Base-by-base conservation (phyloP, 2,797 vertebrate genomes). In the Sebastes matsubarae region DNA sequence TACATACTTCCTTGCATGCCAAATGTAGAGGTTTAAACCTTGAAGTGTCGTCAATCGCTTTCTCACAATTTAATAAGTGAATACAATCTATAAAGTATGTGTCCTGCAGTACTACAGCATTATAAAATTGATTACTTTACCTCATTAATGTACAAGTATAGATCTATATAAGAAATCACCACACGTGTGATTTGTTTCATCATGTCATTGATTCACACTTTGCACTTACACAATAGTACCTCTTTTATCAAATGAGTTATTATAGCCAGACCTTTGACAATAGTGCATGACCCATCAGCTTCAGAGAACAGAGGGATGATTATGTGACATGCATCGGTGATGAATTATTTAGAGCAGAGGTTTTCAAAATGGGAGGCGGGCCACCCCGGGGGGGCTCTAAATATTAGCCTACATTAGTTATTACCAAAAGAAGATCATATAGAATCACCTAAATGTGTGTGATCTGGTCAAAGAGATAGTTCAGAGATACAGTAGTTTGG, bases 161-260 rank as follows among this genome's bases (percentile, higher is more conserved):
- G 66, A 87, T 80, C 67, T 70, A 20, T 72, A 69, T 22, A 22
- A 63, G 75, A 79, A 73, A 79, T 50, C 52, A 14, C 20, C 13
- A 32, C 24, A 18, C 18, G 4, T 36, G 22, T 27, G 18, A 65
- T 75, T 50, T 79, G 52, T 58, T 61, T 27, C 5, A 30, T 29
- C 50, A 54, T 50, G 66, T 70, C 61, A 87, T 68, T 59, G 72
- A 85, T 79, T 50, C 57, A 79, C 6, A 42, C 27, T 1, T 61
- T 66, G 57, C 60, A n/a, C 42, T 68, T 42, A 36, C 8, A 65
- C 30, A 59, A 65, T 8, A 58, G 42, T 6, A 11, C 52, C 34
- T 72, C 20, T 77, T 72, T 38, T 36, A 80, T 34, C 8, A 57
- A 68, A 61, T 32, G 13, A 77, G 8, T 74, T 72, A 59, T 65